phyloP scores from a whole-genome alignment of 2,888 invertebrate genomes.

The Ernsta delagoae region DNA sequence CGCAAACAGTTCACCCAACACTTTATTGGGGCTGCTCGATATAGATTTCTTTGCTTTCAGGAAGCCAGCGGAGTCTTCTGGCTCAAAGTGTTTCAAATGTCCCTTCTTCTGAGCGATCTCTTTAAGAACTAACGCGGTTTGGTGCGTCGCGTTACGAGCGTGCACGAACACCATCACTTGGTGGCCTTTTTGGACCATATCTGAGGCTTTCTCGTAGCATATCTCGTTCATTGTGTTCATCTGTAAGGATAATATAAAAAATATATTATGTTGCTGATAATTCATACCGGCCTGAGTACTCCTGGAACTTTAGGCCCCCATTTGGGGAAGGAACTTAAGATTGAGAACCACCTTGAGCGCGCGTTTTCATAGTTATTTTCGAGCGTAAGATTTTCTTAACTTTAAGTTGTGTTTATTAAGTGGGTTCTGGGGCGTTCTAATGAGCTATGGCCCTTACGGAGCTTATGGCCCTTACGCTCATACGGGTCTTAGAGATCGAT shows the following conservation, averaged over 20 bases:
- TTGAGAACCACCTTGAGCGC: too few relatives aligned
- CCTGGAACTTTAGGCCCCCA: too few relatives aligned
- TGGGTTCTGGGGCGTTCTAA: too few relatives aligned
- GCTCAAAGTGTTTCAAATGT: conserved; percentile 88
- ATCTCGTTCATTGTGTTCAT: conserved; percentile 94
- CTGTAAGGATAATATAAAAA: conserved; percentile 67
- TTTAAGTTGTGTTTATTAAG: too few relatives aligned
- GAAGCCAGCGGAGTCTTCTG: conserved; percentile 86
- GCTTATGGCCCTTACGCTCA: too few relatives aligned
- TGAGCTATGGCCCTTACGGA: too few relatives aligned
- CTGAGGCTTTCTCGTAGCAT: conserved; percentile 96
- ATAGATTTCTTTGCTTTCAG: conserved; percentile 89
- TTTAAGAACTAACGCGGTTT: conserved; percentile 93
- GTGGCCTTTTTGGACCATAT: conserved; percentile 94
- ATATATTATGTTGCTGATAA: too few relatives aligned
- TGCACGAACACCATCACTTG: conserved; percentile 99
- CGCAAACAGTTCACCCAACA: conserved; percentile 92
- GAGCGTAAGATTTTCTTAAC: too few relatives aligned
- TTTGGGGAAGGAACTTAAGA: too few relatives aligned
- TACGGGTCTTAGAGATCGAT: too few relatives aligned
- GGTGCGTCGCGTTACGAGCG: conserved; percentile 97
- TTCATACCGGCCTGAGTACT: too few relatives aligned
- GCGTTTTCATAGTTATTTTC: too few relatives aligned
- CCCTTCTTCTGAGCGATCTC: conserved; percentile 92
- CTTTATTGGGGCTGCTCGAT: conserved; percentile 90